Evolutionary conservation across 2,113 vertebrate genomes (phyloP), one percentile per base, ranked within the genome.

Genomic region (Ibidorhyncha struthersii): DNA sequence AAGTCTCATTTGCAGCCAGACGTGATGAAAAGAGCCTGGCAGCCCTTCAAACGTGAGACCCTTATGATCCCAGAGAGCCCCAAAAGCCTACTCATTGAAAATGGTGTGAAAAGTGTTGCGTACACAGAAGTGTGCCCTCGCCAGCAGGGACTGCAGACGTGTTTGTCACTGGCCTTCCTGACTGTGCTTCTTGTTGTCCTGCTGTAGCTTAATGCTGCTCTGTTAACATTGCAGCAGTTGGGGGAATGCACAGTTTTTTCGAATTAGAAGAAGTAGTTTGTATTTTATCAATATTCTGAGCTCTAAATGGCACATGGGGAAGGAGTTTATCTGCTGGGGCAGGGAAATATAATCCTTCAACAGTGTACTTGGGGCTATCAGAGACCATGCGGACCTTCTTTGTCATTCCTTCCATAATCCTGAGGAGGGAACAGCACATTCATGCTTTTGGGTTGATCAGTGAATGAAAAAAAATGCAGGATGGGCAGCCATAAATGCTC

Each of bases 361-460:
- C 3, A 0, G 4, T 38, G 7, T 79, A 55, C 41, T 55, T 62
- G 13, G 3, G 6, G 1, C 2, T 41, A 36, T 74, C 16, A 45
- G 41, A 84, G 34, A 61, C 22, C 16, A 45, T 1, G 0, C 29
- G 25, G 22, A 50, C 22, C 5, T 71, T 58, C 32, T 78, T 47
- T 84, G 21, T 53, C 32, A 62, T 66, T 87, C 29, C 8, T 55
- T 4, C 18, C 56, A 34, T 70, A 61, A 73, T 67, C 29, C 13
- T 50, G 21, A 38, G 59, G 10, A 5, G 8, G 9, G 14, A 20
- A 34, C n/a, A 78, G 22, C 79, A 41, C 19, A n/a, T 88, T 88
- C 4, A 3, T 86, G 32, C 29, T 84, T 81, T 74, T 49, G 18
- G 4, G 6, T 32, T 77, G 49, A 77, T 52, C 27, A n/a, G 1